phyloP scores from a whole-genome alignment of 2,888 invertebrate genomes.

The Halocaridina rubra region DNA sequence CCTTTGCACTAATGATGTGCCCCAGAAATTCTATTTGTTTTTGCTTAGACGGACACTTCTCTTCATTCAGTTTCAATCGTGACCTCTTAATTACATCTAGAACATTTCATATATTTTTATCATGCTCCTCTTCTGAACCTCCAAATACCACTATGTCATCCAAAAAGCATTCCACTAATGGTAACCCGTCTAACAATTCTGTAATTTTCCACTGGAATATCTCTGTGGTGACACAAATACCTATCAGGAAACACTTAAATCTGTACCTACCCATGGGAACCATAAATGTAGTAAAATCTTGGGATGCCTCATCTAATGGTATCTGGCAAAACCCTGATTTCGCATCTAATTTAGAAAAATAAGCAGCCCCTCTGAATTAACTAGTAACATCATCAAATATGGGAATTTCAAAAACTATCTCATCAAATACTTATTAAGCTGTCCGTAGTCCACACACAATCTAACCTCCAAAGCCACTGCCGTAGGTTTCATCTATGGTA shows the following conservation, averaged over 20 bases:
- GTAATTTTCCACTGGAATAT: neutral
- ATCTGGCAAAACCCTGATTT: neutral
- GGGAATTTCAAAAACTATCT: too few relatives aligned
- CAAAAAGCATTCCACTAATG: neutral
- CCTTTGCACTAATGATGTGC: neutral
- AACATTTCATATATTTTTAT: neutral
- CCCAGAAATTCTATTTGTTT: neutral
- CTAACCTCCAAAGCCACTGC: too few relatives aligned
- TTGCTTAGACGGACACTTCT: neutral
- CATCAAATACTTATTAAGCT: too few relatives aligned
- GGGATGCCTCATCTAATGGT: neutral
- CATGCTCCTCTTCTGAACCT: neutral
- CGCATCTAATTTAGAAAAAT: too few relatives aligned
- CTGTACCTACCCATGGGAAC: neutral
- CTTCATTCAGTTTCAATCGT: neutral
- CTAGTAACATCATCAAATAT: too few relatives aligned
- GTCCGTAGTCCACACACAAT: too few relatives aligned
- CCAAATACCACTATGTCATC: neutral
- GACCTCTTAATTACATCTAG: neutral
- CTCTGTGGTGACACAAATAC: neutral
- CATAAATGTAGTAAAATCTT: neutral
- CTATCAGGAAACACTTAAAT: too few relatives aligned
- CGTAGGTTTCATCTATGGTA: too few relatives aligned
- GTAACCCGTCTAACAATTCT: too few relatives aligned
- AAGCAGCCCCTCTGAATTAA: too few relatives aligned